Base-by-base conservation (phyloP, 2,888 invertebrate species). In the Lucinisca nassula region DNA sequence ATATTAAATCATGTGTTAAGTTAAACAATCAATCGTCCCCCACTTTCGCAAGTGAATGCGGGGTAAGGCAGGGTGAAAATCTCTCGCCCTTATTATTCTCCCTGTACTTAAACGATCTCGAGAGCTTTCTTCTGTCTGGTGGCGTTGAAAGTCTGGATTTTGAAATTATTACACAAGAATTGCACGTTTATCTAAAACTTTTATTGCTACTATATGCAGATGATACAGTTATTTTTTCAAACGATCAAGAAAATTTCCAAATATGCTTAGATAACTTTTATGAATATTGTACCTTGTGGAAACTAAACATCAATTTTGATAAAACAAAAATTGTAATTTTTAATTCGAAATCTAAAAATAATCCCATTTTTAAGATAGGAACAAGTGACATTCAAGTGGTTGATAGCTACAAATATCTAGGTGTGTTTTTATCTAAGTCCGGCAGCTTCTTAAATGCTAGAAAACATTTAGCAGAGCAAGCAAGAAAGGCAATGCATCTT, bases 101-200 rank as follows among this genome's bases (percentile, higher is more conserved):
- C 35, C 24, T 84, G 0, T 87, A 78, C 77, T 58, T 87, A 35
- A 87, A 87, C 49, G 78, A 84, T 58, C 70, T 84, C 55, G 79
- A 84, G 75, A 45, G 32, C 8, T 51, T 72, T 32, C 73, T 85
- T 58, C 49, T 81, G 24, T 51, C 32, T 8, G 40, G 49, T 32
- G 38, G 73, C 67, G 49, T 77, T 32, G 12, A 32, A n/a, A 32
- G 58, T 32, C 35, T 51, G 61, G 24, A 78, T 24, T 24, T 82
- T 32, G 51, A 67, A 75, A 10, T 74, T 3, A 27, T 45, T 12
- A 37, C 30, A 51, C 32, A 51, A 24, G 70, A 75, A 51, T 4
- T 75, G 2, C 24, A 61, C 17, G 40, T 61, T n/a, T 79, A 73
- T 40, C 12, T 85, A 8, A 67, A 73, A 73, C 37, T 81, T 21